Percentiles rank a stretch among this genome's conserved stretches.
These are phyloP conservation scores for Balaeniceps rex DNA, from an alignment of 2,113 vertebrate species.

Conservation along the genomic window DNA sequence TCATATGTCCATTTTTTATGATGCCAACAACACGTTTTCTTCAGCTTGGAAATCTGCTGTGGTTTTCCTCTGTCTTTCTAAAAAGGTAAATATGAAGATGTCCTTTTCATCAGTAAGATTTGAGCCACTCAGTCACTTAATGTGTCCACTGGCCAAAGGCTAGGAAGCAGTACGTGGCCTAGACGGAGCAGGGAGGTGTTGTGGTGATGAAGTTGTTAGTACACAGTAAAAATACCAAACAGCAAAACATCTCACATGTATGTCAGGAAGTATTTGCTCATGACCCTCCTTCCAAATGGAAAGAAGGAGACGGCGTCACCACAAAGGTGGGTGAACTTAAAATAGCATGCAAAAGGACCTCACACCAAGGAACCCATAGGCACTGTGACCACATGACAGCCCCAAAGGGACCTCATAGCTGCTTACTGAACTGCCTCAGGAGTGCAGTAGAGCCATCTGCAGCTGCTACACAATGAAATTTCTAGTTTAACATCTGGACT, in stretches of 20 bases:
- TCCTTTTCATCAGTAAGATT: neutral
- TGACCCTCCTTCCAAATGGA: neutral
- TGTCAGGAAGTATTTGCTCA: neutral
- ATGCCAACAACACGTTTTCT: neutral
- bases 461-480: neutral
- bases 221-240: neutral
- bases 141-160: neutral
- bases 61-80: neutral
- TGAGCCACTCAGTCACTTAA: neutral
- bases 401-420: neutral
- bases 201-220: neutral
- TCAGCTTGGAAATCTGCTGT: neutral
- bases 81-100: neutral
- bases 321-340: neutral
- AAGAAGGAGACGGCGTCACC: neutral
- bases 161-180: neutral
- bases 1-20: neutral
- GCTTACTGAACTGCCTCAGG: neutral
- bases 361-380: neutral
- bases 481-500: neutral
- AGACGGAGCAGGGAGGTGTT: neutral
- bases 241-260: neutral
- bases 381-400: neutral
- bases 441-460: neutral
- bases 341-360: neutral